A percentile compares a stretch with the other conserved stretches of the same genome.
phyloP scores from a whole-genome alignment of 2,113 vertebrate species.

The Diadophis punctatus region DNA sequence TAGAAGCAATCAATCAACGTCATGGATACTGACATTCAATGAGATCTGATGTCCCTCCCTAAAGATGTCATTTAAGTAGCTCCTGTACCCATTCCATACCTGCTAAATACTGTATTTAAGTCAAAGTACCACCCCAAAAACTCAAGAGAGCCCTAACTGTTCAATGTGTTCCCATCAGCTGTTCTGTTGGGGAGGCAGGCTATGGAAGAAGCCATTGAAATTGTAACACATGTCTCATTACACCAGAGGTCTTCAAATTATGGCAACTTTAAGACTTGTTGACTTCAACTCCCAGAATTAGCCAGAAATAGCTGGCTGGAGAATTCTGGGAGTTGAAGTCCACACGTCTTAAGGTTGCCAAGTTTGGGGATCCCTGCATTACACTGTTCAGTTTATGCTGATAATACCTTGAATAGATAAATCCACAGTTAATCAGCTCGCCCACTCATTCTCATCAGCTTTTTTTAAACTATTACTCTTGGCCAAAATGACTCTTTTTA shows the following conservation, averaged over 20 bases:
- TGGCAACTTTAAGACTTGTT: too few relatives aligned
- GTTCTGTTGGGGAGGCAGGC: too few relatives aligned
- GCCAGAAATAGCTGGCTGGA: too few relatives aligned
- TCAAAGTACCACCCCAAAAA: background rate
- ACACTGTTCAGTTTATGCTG: background rate
- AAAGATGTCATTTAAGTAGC: background rate
- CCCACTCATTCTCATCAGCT: background rate
- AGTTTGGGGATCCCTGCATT: too few relatives aligned
- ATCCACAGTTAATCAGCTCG: background rate
- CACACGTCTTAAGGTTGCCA: too few relatives aligned
- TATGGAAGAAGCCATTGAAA: too few relatives aligned
- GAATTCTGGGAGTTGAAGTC: too few relatives aligned
- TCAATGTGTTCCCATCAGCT: too few relatives aligned
- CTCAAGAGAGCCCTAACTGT: too few relatives aligned
- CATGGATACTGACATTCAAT: background rate
- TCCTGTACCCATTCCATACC: background rate
- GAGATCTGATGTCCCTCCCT: background rate
- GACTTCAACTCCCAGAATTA: too few relatives aligned
- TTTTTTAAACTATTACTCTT: background rate
- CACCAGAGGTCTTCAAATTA: too few relatives aligned
- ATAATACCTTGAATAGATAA: background rate
- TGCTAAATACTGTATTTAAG: background rate
- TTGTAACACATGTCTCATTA: background rate
- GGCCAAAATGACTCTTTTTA: background rate
- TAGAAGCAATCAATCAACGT: background rate